Base-by-base conservation (phyloP, 2,888 invertebrate species). In the Piscicola geometra region DNA sequence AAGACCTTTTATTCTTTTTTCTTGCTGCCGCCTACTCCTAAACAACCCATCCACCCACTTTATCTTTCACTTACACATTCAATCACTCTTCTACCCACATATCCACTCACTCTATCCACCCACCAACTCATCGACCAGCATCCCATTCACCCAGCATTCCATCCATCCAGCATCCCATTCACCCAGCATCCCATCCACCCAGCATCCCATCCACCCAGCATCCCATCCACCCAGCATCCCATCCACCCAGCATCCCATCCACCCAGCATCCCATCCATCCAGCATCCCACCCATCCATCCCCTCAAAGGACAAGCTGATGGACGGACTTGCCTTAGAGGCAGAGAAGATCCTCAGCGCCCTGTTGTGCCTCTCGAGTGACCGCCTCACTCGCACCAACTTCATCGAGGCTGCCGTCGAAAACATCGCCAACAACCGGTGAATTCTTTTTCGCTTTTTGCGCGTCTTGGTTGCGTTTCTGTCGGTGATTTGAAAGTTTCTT, bases 251-350 rank as follows among this genome's bases (percentile, higher is more conserved):
- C n/a, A n/a, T n/a, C n/a, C n/a, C n/a, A n/a, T n/a, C n/a, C n/a
- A n/a, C n/a, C n/a, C n/a, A n/a, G n/a, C n/a, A n/a, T n/a, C n/a
- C n/a, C n/a, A n/a, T n/a, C n/a, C n/a, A n/a, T n/a, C n/a, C n/a
- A n/a, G n/a, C n/a, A n/a, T n/a, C n/a, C 64, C n/a, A 25, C 30
- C 30, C 9, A 9, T 25, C 30, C 64, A 25, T 25, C 9, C 64
- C 30, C 12, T 64, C 64, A 25, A 12, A 77, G 76, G 69, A 68
- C 71, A 78, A 76, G 77, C 86, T 95, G 2, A 93, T 94, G 0
- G 95, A 95, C 86, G 93, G 94, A 0, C 86, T 96, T 73, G 93
- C 93, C 0, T 85, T 92, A n/a, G 95, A 95, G 86, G 94, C 94
- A 0, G 95, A 96, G 85, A 95, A 95, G 82, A 93, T 93, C 0